Evolutionary conservation across 2,113 vertebrate genomes (phyloP).

Genomic region (Phasianus colchicus): DNA sequence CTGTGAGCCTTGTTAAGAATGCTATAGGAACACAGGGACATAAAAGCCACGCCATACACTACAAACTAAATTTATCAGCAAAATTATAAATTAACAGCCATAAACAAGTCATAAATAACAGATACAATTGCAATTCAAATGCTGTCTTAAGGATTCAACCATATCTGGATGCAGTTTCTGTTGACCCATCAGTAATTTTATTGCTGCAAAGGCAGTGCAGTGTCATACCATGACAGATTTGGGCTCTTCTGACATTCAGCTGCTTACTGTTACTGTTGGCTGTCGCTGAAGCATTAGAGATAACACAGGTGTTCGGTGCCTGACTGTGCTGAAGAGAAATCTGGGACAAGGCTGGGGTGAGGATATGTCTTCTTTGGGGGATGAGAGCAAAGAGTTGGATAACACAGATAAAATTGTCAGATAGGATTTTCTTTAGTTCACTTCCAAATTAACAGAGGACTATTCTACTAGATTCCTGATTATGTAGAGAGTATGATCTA

Average conservation of each 20-base stretch:
- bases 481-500: neutral
- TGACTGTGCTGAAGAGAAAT: neutral
- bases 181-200: conserved; percentile 22
- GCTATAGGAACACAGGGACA: neutral
- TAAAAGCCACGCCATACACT: neutral
- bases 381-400: neutral
- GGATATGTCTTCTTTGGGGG: neutral
- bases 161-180: neutral
- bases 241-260: conserved; percentile 40
- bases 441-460: neutral
- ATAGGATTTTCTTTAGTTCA: neutral
- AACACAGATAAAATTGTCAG: neutral
- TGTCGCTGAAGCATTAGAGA: conserved; percentile 17
- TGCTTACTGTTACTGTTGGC: conserved; percentile 43
- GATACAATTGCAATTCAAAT: neutral
- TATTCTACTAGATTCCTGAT: neutral
- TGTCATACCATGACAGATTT: neutral
- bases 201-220: neutral
- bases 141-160: neutral
- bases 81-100: neutral
- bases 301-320: conserved; percentile 10
- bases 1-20: neutral
- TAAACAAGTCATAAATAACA: neutral
- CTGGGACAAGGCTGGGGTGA: rapidly evolving
- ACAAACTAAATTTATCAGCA: neutral